Evolutionary conservation across 2,797 vertebrate genomes (phyloP).

Genomic region (Synanceia verrucosa): DNA sequence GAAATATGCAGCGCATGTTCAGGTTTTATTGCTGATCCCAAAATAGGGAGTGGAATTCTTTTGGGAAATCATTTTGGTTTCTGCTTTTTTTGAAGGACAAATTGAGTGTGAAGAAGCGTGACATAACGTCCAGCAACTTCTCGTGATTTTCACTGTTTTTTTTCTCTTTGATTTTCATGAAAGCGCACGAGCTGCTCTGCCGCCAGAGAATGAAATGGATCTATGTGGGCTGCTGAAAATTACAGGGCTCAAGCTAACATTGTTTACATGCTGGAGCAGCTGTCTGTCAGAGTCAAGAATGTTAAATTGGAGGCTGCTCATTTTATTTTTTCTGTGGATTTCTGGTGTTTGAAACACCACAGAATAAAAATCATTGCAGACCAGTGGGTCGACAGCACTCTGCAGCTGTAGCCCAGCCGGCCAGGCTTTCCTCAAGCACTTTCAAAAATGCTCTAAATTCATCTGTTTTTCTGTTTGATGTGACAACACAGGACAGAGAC

Average conservation of each 20-base stretch:
- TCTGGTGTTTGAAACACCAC: slow-evolving; percentile 59
- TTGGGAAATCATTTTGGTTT: slow-evolving; percentile 37
- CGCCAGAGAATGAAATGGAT: slow-evolving; percentile 59
- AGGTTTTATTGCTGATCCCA: slow-evolving; percentile 10
- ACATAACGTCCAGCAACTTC: slow-evolving; percentile 39
- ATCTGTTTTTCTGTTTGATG: neutral
- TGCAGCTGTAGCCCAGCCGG: slow-evolving; percentile 17
- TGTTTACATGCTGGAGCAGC: slow-evolving; percentile 58
- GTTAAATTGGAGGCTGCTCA: slow-evolving; percentile 41
- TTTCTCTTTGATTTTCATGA: slow-evolving; percentile 12
- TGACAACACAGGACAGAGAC: neutral
- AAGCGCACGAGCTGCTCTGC: slow-evolving; percentile 11
- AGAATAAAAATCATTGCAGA: slow-evolving; percentile 64
- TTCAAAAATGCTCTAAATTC: neutral
- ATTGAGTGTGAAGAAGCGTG: slow-evolving; percentile 48
- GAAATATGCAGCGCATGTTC: slow-evolving; percentile 22
- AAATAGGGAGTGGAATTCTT: slow-evolving; percentile 22
- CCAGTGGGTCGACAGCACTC: slow-evolving; percentile 46
- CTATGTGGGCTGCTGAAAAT: slow-evolving; percentile 61
- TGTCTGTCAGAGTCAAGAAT: slow-evolving; percentile 42
- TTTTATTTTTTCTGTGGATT: slow-evolving; percentile 59
- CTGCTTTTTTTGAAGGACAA: slow-evolving; percentile 31
- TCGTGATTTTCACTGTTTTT: slow-evolving; percentile 35
- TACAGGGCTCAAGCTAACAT: slow-evolving; percentile 60
- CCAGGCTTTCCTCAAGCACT: too few species aligned